Percentiles rank a stretch among this genome's conserved stretches.
These are phyloP conservation scores for Phyllostomus hastatus DNA, from an alignment of 2,113 vertebrate species.

Conservation along the genomic window DNA sequence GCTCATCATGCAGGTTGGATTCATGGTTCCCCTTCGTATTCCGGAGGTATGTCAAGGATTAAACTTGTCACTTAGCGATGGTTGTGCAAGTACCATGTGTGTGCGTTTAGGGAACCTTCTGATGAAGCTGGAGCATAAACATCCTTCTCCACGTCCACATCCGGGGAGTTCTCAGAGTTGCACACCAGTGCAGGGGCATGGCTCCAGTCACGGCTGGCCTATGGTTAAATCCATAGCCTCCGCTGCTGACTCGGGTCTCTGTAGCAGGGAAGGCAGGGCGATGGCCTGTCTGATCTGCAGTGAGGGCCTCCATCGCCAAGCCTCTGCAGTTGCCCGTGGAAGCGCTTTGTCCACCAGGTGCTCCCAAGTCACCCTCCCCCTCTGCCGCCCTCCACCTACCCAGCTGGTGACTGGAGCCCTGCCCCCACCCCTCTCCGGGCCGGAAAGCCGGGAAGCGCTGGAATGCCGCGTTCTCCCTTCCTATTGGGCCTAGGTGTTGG, in stretches of 20 bases:
- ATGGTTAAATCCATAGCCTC: not conserved
- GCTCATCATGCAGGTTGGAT: not conserved
- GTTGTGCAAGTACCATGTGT: not conserved
- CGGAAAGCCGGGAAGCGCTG: constrained; percentile 64
- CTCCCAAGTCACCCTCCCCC: not conserved
- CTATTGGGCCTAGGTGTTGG: constrained; percentile 77
- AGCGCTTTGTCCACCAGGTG: not conserved
- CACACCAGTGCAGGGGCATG: not conserved
- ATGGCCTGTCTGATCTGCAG: not conserved
- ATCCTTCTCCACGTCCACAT: not conserved
- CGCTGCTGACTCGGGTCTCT: not conserved
- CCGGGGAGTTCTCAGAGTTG: not conserved
- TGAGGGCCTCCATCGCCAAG: not conserved
- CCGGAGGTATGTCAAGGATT: not conserved
- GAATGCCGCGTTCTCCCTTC: constrained; percentile 67
- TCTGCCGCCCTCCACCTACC: not conserved
- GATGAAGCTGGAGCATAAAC: not conserved
- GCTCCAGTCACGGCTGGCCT: not conserved
- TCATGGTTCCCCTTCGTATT: not conserved
- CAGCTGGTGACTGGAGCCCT: constrained; percentile 17
- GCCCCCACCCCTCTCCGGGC: constrained; percentile 50
- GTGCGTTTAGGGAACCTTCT: not conserved
- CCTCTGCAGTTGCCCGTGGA: not conserved
- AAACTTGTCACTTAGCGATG: not conserved
- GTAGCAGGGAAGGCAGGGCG: not conserved